phyloP scores from a whole-genome alignment of 2,797 vertebrate genomes.

The Myotis daubentonii region DNA sequence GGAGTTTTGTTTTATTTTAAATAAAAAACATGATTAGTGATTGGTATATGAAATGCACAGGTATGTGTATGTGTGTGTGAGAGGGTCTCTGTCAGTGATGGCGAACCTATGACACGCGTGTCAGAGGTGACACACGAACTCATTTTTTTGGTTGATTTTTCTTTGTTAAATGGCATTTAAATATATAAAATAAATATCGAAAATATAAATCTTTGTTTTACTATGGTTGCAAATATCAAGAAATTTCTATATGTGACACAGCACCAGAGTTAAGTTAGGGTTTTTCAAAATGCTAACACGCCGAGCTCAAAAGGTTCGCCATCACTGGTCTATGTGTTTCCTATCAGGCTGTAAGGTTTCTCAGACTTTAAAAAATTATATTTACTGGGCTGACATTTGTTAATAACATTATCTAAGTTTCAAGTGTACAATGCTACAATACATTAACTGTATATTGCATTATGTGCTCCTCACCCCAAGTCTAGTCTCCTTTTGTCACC shows the following conservation, averaged over 20 bases:
- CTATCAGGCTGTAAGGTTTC: neutral
- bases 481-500: neutral
- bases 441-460: neutral
- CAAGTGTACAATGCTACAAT: neutral
- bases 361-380: neutral
- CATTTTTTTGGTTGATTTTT: no score
- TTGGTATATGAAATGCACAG: neutral
- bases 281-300: no score
- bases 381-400: neutral
- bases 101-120: no score
- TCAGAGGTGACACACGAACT: no score
- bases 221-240: no score
- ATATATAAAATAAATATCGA: no score
- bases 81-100: neutral
- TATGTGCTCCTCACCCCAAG: neutral
- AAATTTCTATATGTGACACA: no score
- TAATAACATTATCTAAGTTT: neutral
- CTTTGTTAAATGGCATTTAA: no score
- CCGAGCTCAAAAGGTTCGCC: no score
- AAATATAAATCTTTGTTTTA: no score
- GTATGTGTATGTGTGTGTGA: neutral
- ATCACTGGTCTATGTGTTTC: neutral
- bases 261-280: no score
- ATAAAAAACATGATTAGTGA: neutral
- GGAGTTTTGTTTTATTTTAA: conserved; percentile 7